Evolutionary conservation across 2,888 invertebrate genomes (phyloP).

Genomic region (Nudaria mundana): DNA sequence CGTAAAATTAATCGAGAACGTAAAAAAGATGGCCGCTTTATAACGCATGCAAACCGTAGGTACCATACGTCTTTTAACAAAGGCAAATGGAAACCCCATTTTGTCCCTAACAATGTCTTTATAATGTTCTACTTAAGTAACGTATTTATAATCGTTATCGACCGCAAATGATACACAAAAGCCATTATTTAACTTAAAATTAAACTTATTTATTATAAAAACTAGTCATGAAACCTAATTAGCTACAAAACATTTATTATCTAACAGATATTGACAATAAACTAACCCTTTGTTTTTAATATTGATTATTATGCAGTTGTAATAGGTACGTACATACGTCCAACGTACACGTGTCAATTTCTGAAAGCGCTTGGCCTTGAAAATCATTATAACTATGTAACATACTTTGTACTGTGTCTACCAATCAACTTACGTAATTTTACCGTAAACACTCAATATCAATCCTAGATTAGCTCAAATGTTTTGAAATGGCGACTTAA

Average conservation of each 20-base stretch:
- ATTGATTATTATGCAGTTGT: conserved; percentile 38
- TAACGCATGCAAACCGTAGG: too few species aligned
- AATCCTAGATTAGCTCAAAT: conserved; percentile 48
- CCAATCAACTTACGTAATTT: conserved; percentile 65
- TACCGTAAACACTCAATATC: conserved; percentile 55
- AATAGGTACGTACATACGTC: conserved; percentile 22
- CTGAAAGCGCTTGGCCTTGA: conserved; percentile 69
- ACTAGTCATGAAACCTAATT: too few species aligned
- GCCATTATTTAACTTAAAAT: too few species aligned
- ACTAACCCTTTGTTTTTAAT: conserved; percentile 25
- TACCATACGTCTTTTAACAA: too few species aligned
- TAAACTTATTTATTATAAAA: too few species aligned
- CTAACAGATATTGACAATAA: conserved; percentile 9
- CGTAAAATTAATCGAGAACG: too few species aligned
- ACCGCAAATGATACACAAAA: too few species aligned
- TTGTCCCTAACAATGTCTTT: too few species aligned
- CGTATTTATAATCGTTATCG: too few species aligned
- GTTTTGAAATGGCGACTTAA: conserved; percentile 51
- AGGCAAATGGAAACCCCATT: too few species aligned
- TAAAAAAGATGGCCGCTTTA: too few species aligned
- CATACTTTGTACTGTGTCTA: conserved; percentile 42
- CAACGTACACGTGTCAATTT: conserved; percentile 39
- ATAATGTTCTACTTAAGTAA: too few species aligned
- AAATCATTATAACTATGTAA: conserved; percentile 51
- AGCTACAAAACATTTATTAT: conserved; percentile 8